A percentile compares a stretch with the other conserved stretches of the same genome.
Conservation (phyloP, 64 coral and sea anemone genomes). For the Dendrophyllia cribrosa region DNA sequence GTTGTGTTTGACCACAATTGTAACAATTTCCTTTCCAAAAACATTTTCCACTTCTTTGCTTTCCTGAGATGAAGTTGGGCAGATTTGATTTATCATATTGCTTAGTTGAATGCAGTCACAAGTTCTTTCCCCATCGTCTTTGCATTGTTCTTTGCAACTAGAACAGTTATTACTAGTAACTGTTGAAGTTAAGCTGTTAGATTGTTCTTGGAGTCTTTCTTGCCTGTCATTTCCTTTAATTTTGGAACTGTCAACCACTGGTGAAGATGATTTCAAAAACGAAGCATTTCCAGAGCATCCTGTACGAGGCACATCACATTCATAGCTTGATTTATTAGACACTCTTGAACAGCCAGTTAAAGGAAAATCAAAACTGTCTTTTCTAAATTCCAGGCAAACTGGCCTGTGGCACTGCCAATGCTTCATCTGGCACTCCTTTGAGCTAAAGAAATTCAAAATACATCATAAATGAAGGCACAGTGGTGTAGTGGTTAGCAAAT, state of each 20-base stretch:
- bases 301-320: background rate
- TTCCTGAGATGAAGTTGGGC: background rate
- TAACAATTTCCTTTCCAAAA: background rate
- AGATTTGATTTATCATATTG: background rate
- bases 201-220: background rate
- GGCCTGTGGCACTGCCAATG: constrained; percentile 82
- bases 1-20: constrained; percentile 81
- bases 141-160: background rate
- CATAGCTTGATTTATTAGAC: background rate
- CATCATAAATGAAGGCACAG: too few species aligned
- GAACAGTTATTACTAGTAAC: background rate
- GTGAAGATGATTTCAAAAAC: background rate
- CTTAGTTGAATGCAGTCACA: background rate
- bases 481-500: too few species aligned
- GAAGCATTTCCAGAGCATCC: background rate
- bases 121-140: background rate
- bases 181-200: background rate
- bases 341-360: background rate
- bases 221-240: background rate
- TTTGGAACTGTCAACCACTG: background rate
- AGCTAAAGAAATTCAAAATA: constrained; percentile 36
- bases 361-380: background rate
- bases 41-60: too few species aligned
- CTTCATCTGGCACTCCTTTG: constrained; percentile 79
- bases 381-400: constrained; percentile 29